Percentiles rank a stretch among this genome's conserved stretches.
Conservation (phyloP, 2,113 vertebrate species). For the Ciconia boyciana region DNA sequence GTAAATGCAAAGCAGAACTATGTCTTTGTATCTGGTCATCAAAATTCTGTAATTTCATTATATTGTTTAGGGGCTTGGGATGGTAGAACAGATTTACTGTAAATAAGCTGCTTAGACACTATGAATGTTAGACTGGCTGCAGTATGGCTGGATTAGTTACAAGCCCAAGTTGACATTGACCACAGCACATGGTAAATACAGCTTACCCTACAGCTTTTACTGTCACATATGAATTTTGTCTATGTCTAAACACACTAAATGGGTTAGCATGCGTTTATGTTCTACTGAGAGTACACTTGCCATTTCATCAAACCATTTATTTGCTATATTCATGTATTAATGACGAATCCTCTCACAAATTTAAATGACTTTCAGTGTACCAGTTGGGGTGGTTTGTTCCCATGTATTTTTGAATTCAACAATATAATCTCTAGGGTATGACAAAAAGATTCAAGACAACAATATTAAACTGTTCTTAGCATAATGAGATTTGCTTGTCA, state of each 20-base stretch:
- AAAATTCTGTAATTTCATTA: not conserved
- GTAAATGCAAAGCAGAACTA: not conserved
- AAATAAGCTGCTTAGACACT: not conserved
- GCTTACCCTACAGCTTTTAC: not conserved
- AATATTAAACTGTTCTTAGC: not conserved
- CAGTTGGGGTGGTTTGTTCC: not conserved
- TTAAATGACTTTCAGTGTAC: not conserved
- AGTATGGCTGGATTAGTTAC: not conserved
- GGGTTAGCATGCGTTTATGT: not conserved
- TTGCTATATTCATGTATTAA: not conserved
- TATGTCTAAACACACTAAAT: not conserved
- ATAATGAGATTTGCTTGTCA: not conserved
- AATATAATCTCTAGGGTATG: not conserved
- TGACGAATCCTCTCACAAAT: not conserved
- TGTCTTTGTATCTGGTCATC: not conserved
- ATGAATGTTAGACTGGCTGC: not conserved
- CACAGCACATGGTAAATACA: not conserved
- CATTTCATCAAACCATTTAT: not conserved
- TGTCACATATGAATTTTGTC: not conserved
- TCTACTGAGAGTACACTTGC: not conserved
- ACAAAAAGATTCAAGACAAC: not conserved
- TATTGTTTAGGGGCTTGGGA: not conserved
- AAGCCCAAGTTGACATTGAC: not conserved
- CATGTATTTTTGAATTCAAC: not conserved
- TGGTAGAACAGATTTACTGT: not conserved